Percentiles rank a stretch among this genome's conserved stretches.
phyloP scores from a whole-genome alignment of 2,888 invertebrate genomes.

The Nasonia oneida region DNA sequence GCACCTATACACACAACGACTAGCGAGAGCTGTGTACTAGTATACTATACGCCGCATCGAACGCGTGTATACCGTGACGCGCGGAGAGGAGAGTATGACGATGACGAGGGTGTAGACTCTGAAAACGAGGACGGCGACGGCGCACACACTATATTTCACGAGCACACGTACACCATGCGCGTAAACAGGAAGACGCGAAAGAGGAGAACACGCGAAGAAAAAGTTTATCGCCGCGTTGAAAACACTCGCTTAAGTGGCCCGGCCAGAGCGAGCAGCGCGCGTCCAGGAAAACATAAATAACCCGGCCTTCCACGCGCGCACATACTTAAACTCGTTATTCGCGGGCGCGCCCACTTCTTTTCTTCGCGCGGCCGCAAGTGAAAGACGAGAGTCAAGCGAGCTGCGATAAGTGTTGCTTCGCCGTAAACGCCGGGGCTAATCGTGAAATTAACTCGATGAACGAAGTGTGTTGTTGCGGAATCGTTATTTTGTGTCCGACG shows the following conservation, averaged over 20 bases:
- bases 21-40: background rate
- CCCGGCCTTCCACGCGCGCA: background rate
- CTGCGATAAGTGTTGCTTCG: constrained; percentile 5
- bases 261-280: background rate
- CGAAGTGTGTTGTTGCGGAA: too few species aligned
- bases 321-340: constrained; percentile 17
- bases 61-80: constrained; percentile 8
- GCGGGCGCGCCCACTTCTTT: background rate
- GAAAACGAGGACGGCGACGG: too few species aligned
- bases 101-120: constrained; percentile 11
- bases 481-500: too few species aligned
- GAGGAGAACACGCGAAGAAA: constrained; percentile 27
- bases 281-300: constrained; percentile 49
- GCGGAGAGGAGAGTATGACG: constrained; percentile 3
- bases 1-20: background rate
- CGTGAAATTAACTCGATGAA: too few species aligned
- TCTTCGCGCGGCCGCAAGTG: background rate
- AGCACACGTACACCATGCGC: background rate
- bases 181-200: background rate
- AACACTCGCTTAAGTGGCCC: constrained; percentile 48
- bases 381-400: background rate
- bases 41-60: background rate
- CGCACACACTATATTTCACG: background rate
- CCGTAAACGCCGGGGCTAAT: background rate
- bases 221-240: constrained; percentile 47